Percentiles rank a stretch among this genome's conserved stretches.
These are phyloP conservation scores for Echinops telfairi DNA, from an alignment of 2,113 vertebrate genomes.

Conservation along the genomic window DNA sequence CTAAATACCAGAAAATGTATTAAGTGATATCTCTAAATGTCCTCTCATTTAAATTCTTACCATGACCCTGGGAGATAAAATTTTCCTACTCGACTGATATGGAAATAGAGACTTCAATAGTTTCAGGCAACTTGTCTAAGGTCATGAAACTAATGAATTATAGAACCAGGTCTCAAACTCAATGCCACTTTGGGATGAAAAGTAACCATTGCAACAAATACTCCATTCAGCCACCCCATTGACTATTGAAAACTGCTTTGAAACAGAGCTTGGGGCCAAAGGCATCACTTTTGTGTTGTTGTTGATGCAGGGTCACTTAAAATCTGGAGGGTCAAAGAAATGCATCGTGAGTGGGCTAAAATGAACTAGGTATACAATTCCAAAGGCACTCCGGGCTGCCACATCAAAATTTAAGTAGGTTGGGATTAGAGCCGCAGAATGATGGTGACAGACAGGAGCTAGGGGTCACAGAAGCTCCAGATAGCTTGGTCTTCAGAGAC, in stretches of 20 bases:
- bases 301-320: neutral
- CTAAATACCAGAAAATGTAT: neutral
- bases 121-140: neutral
- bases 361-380: neutral
- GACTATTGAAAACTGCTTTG: neutral
- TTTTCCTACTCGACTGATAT: neutral
- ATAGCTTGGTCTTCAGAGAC: no score
- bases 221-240: no score
- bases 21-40: neutral
- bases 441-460: neutral
- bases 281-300: no score
- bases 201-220: no score
- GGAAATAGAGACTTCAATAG: neutral
- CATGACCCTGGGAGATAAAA: neutral
- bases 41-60: neutral
- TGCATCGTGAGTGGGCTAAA: neutral
- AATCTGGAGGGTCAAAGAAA: neutral
- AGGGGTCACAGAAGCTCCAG: no score
- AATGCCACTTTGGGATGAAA: neutral
- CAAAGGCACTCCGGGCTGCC: neutral
- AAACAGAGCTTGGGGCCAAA: neutral
- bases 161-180: neutral
- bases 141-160: neutral
- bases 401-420: neutral
- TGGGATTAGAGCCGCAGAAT: neutral